Conservation (phyloP, 2,888 invertebrate genomes). For the Synergus gifuensis region DNA sequence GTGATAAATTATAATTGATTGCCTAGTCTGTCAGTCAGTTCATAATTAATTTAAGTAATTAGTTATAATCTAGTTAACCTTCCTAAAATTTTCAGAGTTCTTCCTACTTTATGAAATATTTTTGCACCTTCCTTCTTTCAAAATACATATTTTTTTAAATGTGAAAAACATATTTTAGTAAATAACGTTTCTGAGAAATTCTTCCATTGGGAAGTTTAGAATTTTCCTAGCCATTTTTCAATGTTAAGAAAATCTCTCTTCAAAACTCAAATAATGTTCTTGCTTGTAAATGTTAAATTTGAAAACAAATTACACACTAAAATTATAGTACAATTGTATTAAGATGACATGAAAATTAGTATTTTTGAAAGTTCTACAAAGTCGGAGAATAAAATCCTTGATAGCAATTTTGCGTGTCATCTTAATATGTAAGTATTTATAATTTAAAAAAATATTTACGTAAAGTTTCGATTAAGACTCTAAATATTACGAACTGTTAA, state of each 20-base stretch:
- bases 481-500: slow-evolving; percentile 17
- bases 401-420: not conserved
- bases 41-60: not conserved
- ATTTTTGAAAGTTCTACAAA: not conserved
- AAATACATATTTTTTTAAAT: not conserved
- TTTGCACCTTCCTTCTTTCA: not conserved
- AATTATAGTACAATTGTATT: not conserved
- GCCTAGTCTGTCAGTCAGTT: not conserved
- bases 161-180: not conserved
- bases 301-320: not conserved
- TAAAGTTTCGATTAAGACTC: not conserved
- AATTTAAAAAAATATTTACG: not conserved
- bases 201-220: not conserved
- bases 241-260: not conserved
- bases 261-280: not conserved
- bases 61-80: not conserved
- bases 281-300: not conserved
- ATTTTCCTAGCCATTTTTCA: not conserved
- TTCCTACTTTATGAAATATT: not conserved
- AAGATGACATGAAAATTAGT: slow-evolving; percentile 1
- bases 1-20: slow-evolving; percentile 16
- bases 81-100: not conserved
- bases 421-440: not conserved
- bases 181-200: not conserved
- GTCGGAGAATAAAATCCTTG: not conserved